Base-by-base conservation (phyloP, 2,797 vertebrate genomes). In the Steatocranus sp. region DNA sequence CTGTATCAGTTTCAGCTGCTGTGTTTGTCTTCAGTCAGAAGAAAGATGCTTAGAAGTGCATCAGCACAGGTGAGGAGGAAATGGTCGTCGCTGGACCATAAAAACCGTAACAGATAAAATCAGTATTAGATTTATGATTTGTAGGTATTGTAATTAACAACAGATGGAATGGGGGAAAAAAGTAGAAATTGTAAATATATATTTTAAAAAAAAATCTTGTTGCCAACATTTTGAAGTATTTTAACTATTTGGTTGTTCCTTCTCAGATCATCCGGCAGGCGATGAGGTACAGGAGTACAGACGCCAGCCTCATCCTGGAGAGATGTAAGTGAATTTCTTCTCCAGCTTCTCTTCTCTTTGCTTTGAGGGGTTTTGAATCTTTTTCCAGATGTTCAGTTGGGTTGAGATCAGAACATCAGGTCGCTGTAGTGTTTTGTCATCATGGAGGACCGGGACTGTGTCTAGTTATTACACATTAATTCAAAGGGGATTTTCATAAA, bases 261-360 rank as follows among this genome's bases (percentile, higher is more conserved):
- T 17, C 25, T 73, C 91, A 99, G 98, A 93, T 98, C 23, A 82
- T 98, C 41, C 95, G 88, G 61, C 97, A 97, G 82, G 92, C 95
- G 87, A 95, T 97, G 79, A 96, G 98, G 85, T 94, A 93, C 87
- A 88, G 86, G 0, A 96, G 96, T 78, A 96, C 97, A 54, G 94
- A 97, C 2, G 3, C 86, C 82, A 96, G 83, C 1, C 83, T 98
- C 82, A 95, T 98, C 78, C 96, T 99, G 3, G 98, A 99, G 90
- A 96, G 97, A 96, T 99, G 98, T 98, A 90, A 98, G 98, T 97
- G 3, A 49, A 81, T 5, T 8, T 30, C 17, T 54, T 17, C 15
- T 23, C 2, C 41, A n/a, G 15, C 66, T 73, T 73, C 25, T 30
- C 15, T 30, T 73, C 25, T 30, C 25, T 30, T 17, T 48, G 23